A percentile compares a stretch with the other conserved stretches of the same genome.
These are phyloP conservation scores for Carcinoscorpius rotundicauda DNA, from an alignment of 1,140 invertebrate genomes.

Conservation along the genomic window DNA sequence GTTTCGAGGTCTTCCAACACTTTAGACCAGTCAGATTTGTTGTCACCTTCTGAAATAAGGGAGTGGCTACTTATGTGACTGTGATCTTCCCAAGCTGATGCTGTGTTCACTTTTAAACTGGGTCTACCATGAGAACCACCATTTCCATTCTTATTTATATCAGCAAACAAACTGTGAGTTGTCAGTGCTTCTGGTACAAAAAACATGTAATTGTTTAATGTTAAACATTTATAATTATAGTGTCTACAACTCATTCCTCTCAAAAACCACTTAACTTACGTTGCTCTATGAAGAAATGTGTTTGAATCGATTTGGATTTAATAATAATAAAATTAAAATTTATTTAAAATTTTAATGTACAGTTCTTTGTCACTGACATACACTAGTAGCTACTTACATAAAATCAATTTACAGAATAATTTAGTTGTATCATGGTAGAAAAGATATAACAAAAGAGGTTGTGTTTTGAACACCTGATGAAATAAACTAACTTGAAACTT, in stretches of 20 bases:
- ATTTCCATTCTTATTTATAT: slow-evolving; percentile 8
- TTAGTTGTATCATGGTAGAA: no score
- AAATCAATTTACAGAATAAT: no score
- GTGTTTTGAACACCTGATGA: no score
- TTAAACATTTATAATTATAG: background rate
- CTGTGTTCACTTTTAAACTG: slow-evolving; percentile 3
- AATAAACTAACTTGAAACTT: no score
- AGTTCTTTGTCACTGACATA: no score
- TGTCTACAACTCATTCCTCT: background rate
- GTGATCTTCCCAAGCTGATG: background rate
- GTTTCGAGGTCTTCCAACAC: slow-evolving; percentile 29
- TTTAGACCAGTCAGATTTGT: slow-evolving; percentile 29
- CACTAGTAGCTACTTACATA: no score
- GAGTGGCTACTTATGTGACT: slow-evolving; percentile 22
- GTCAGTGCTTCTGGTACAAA: no score
- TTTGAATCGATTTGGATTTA: background rate
- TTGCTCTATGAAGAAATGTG: background rate
- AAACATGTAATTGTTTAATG: no score
- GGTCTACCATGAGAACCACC: slow-evolving; percentile 9
- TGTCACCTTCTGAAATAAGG: slow-evolving; percentile 21
- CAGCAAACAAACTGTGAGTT: background rate
- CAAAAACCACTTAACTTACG: background rate
- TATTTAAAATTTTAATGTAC: no score
- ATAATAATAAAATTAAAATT: background rate
- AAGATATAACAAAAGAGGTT: no score